Evolutionary conservation across 2,888 invertebrate genomes (phyloP).

Genomic region (Agrotis clavis): DNA sequence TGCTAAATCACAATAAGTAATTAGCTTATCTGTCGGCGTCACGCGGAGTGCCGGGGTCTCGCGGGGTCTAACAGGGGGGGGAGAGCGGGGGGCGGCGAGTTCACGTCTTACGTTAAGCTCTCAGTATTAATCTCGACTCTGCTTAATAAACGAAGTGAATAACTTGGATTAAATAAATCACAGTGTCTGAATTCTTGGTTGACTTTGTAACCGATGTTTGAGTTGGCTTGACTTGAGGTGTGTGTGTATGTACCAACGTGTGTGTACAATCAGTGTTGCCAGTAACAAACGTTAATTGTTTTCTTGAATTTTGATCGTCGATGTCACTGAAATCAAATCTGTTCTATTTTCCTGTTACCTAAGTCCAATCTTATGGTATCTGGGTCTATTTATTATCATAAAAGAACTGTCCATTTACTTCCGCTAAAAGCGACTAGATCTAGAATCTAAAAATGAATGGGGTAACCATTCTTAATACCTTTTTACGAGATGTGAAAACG

Average conservation of each 20-base stretch:
- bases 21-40: slow-evolving; percentile 88
- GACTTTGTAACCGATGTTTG: slow-evolving; percentile 69
- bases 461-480: slow-evolving; percentile 5
- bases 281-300: background rate
- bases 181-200: slow-evolving; percentile 74
- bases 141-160: slow-evolving; percentile 84
- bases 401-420: background rate
- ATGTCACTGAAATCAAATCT: background rate
- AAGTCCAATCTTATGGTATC: background rate
- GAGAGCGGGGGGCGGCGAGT: slow-evolving; percentile 66
- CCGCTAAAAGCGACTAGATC: background rate
- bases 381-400: too few species aligned
- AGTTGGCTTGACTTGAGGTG: slow-evolving; percentile 43
- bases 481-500: slow-evolving; percentile 8
- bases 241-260: slow-evolving; percentile 8
- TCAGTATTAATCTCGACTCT: slow-evolving; percentile 84
- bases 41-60: slow-evolving; percentile 75
- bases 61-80: slow-evolving; percentile 61
- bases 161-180: slow-evolving; percentile 82
- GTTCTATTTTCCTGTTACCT: background rate
- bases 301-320: background rate
- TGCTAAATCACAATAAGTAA: slow-evolving; percentile 87
- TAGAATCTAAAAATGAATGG: slow-evolving; percentile 17
- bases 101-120: slow-evolving; percentile 83
- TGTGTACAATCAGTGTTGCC: slow-evolving; percentile 10